Percentiles rank a stretch among this genome's conserved stretches.
Evolutionary conservation across 2,888 invertebrate species (phyloP).

Genomic region (Agrotis clavis): DNA sequence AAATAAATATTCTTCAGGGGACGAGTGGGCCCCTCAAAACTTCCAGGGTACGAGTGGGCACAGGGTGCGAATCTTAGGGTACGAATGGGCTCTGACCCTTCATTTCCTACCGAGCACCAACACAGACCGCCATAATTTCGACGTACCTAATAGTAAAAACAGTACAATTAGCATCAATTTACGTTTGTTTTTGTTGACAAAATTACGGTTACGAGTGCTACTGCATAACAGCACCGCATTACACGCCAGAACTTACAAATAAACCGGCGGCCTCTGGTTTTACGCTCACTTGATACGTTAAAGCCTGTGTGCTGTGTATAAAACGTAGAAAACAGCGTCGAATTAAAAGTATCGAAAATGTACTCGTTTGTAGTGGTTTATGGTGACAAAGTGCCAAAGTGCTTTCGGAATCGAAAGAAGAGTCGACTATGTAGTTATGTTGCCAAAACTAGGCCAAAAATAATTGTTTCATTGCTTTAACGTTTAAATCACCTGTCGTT

Average conservation of each 20-base stretch:
- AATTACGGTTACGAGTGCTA: constrained; percentile 37
- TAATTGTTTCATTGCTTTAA: no score
- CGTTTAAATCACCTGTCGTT: no score
- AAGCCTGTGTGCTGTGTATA: constrained; percentile 13
- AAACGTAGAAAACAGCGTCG: constrained; percentile 4
- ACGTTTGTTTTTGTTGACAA: constrained; percentile 39
- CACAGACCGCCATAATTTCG: neutral
- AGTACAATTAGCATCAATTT: constrained; percentile 31
- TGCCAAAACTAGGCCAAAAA: no score
- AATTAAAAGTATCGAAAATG: constrained; percentile 38
- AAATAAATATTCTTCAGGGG: no score
- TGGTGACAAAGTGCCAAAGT: neutral
- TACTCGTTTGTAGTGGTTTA: neutral
- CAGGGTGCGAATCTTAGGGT: no score
- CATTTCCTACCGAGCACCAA: neutral
- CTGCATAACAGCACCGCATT: constrained; percentile 50
- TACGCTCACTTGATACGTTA: constrained; percentile 51
- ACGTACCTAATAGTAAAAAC: constrained; percentile 13
- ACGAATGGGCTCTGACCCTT: no score
- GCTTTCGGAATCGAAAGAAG: neutral
- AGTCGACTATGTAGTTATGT: no score
- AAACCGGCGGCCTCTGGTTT: constrained; percentile 40
- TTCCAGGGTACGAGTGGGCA: no score
- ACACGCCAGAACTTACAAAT: constrained; percentile 41
- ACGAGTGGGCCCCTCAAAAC: no score